phyloP scores from a whole-genome alignment of 2,113 vertebrate species.

The Grantiella picta region DNA sequence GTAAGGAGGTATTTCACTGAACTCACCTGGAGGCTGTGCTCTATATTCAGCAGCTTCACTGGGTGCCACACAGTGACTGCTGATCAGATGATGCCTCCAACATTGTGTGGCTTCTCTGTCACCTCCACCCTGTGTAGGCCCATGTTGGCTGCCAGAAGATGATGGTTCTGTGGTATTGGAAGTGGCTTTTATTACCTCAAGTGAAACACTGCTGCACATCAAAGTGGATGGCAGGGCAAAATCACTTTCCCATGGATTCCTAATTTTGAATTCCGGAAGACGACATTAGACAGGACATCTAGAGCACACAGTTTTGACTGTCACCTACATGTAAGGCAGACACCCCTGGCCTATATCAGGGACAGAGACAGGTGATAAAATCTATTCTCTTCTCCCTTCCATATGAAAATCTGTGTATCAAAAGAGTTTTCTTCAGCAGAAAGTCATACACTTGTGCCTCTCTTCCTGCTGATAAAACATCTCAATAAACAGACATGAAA shows the following conservation, averaged over 20 bases:
- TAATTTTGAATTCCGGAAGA: background rate
- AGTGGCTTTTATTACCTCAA: background rate
- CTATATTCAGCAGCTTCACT: background rate
- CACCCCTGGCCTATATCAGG: background rate
- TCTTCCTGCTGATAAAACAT: background rate
- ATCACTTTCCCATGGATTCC: background rate
- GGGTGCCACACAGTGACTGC: background rate
- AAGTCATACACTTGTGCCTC: background rate
- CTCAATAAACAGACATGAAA: background rate
- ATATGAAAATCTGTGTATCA: background rate
- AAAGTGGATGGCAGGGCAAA: background rate
- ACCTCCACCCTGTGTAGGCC: background rate
- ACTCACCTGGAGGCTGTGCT: background rate
- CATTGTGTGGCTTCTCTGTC: background rate
- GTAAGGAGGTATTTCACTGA: background rate
- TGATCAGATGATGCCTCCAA: background rate
- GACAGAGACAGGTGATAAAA: background rate
- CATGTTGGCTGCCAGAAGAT: background rate
- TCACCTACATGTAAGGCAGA: background rate
- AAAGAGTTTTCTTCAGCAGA: background rate
- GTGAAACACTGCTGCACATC: background rate
- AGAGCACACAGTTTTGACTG: background rate
- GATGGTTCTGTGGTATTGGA: background rate
- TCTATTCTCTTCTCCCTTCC: background rate
- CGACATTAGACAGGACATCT: background rate